Evolutionary conservation across 2,888 invertebrate species (phyloP), one percentile per base, ranked within the genome.

Genomic region (Dioctria linearis): DNA sequence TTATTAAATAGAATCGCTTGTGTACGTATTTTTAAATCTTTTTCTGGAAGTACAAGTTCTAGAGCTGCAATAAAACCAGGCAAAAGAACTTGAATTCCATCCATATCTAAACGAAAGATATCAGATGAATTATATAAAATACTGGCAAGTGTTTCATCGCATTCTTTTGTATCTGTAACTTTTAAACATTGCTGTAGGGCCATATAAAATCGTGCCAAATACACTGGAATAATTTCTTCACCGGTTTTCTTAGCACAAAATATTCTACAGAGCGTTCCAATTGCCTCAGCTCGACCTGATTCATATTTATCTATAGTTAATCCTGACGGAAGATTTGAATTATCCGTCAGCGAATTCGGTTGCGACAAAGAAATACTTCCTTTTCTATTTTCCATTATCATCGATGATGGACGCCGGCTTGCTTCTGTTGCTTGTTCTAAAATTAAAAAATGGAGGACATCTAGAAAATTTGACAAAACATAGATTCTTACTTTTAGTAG

Each of bases 231-330:
- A 84, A 99, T 96, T 86, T 95, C 95, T 79, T 88, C 98, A 59
- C 96, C 95, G 1, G 97, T 96, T 89, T 96, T 97, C 90, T 98
- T 98, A 0, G 98, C 95, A 88, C 97, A 98, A 88, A 99, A 95
- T 86, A 99, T 97, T 85, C 98, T 92, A 88, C 99, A 99, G 39
- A 99, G 90, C 3, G 98, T 95, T 39, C 98, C 99, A 85, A 98
- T 92, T 0, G 99, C 98, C 89, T 98, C 97, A 0, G 99, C 98
- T 81, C 96, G 92, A 2, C 99, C 95, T 82, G 94, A 93, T 88
- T 95, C 95, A 85, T 94, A 95, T 84, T 93, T 94, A 85, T 95
- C 93, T 86, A 95, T 94, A 76, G 94, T 94, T 76, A 95, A 89
- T 65, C 92, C 92, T 11, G 92, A 89, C 2, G 94, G 93, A 65